Conservation (phyloP, 2,113 vertebrate species). For the Corvus moneduloides region DNA sequence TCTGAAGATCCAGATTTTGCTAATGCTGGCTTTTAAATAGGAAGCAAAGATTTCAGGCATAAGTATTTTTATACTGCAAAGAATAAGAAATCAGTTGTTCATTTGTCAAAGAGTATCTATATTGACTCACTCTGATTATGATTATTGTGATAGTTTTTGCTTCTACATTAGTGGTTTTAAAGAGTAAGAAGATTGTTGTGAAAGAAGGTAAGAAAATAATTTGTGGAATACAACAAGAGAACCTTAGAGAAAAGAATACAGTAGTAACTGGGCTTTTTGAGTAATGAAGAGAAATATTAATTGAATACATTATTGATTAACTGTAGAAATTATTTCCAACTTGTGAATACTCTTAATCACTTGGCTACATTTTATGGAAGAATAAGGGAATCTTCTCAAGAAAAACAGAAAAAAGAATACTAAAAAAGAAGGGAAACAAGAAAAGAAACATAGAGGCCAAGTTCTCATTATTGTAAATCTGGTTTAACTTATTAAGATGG, state of each 20-base stretch:
- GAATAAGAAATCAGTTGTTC: not conserved
- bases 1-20: not conserved
- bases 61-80: not conserved
- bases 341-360: not conserved
- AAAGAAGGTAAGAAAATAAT: not conserved
- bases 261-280: not conserved
- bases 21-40: not conserved
- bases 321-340: not conserved
- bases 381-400: not conserved
- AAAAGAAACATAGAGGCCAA: not conserved
- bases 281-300: not conserved
- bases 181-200: not conserved
- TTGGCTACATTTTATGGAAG: not conserved
- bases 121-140: not conserved
- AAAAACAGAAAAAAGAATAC: not conserved
- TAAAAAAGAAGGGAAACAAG: not conserved
- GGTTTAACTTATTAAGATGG: not conserved
- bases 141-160: not conserved
- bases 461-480: not conserved
- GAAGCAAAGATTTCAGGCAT: not conserved
- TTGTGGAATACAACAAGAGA: not conserved
- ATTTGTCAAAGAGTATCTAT: not conserved
- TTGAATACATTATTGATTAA: not conserved
- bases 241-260: not conserved
- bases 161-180: not conserved